Base-by-base conservation (phyloP, 2,888 invertebrate genomes). In the Sarcophaga variegata region DNA sequence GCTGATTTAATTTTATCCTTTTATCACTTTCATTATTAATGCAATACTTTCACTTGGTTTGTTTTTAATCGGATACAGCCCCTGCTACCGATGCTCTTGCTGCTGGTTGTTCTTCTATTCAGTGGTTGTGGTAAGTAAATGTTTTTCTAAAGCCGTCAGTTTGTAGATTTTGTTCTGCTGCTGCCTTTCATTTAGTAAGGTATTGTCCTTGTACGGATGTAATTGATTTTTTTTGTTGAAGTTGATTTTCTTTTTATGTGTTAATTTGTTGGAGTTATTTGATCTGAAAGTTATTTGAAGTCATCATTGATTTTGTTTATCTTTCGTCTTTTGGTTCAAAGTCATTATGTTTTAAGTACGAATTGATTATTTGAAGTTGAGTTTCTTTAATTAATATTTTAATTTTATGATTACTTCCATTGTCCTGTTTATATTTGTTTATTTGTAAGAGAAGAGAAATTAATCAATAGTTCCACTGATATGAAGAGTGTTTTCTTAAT, bases 1-100 rank as follows among this genome's bases (percentile, higher is more conserved):
- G 79, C 81, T 87, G 84, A 87, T 87, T 87, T 84, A 84, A 87
- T 84, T 87, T 81, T 69, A 84, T 87, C 79, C 84, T 76, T 87
- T 84, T 84, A 87, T 84, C 87, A 84, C 79, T 84, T 80, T 87
- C 84, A 87, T 87, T 84, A 87, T 84, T 87, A 81, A 84, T 76
- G 82, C 75, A 81, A 87, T 84, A 87, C 84, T 84, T 84, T 84
- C 79, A 79, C 84, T 87, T 79, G 84, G 84, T 81, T 78, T 84
- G 62, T 37, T 83, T 83, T 87, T 81, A 81, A 74, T 81, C 81
- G 49, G 70, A 71, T 77, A 22, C 62, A 37, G 37, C 17, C 71
- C 8, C 37, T 37, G 37, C 37, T 37, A 10, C 37, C 6, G 37
- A 0, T 37, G 37, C 81, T 62, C 71, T 67, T 74, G 27, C 27